Evolutionary conservation across 2,888 invertebrate species (phyloP), one percentile per base, ranked within the genome.

Genomic region (Hipparchia sbordonii): DNA sequence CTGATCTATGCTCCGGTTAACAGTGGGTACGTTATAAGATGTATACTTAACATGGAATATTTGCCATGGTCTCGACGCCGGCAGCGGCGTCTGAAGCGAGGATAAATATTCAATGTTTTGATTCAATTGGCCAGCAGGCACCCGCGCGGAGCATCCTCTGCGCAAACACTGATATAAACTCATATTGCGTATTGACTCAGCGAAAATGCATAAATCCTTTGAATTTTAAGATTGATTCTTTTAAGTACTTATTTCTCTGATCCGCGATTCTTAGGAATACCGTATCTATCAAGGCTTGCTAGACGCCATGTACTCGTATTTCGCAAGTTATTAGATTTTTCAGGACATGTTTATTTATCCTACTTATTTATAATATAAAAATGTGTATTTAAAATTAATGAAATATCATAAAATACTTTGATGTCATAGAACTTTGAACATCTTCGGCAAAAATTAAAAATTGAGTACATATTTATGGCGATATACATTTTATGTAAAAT

Each of bases 31-130:
- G 48, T 45, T 63, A 61, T 46, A 33, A n/a, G 39, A 39, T 39
- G 13, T 67, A 56, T 54, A 6, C 2, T 54, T 23, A 23, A 23
- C 23, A 56, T 4, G 51, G 62, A 59, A 48, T 63, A 67, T 70
- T 66, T 51, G 61, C n/a, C 10, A 23, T n/a, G 68, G 51, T 52
- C 66, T 39, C 66, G 70, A 57, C 33, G 54, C 67, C 39, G 45
- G 62, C 23, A 33, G 66, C 67, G 54, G 70, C 74, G 70, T 63
- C 77, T 72, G 74, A 72, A 76, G 76, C 73, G 72, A 73, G 76
- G 76, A 79, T 78, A 92, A 92, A 91, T 91, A 91, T 91, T 91
- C 89, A 89, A 90, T 92, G 89, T 91, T 91, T 91, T 91, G 89
- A 90, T 92, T 92, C 89, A 91, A 91, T 91, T 89, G 88, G 85